Evolutionary conservation across 2,888 invertebrate species (phyloP).

Genomic region (Miltochrista miniata): DNA sequence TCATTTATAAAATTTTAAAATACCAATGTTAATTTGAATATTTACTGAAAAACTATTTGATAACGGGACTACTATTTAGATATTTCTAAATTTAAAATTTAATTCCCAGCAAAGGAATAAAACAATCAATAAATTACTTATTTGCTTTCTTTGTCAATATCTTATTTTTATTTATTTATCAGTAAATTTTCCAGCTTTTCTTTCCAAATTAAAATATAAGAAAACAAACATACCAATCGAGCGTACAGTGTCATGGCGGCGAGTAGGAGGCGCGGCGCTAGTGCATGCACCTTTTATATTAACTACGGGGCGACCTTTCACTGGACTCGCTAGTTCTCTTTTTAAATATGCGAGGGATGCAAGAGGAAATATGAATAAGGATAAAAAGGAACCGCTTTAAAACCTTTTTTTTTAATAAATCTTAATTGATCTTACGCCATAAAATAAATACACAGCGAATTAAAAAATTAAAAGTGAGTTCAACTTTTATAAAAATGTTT

Average conservation of each 20-base stretch:
- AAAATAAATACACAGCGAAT: no score
- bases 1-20: no score
- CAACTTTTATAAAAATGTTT: no score
- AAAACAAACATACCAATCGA: constrained; percentile 72
- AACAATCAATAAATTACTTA: background rate
- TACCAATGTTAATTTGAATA: no score
- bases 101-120: background rate
- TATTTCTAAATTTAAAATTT: no score
- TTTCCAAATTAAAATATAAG: constrained; percentile 27
- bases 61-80: no score
- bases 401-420: background rate
- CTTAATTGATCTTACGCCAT: no score
- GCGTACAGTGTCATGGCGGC: constrained; percentile 71
- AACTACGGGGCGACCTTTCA: constrained; percentile 70
- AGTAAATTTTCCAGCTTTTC: constrained; percentile 4
- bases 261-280: constrained; percentile 74
- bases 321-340: constrained; percentile 46
- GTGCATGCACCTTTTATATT: constrained; percentile 70
- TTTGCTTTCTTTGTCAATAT: background rate
- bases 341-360: constrained; percentile 6
- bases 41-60: no score
- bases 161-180: background rate
- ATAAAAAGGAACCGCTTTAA: background rate
- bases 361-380: background rate
- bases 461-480: no score